phyloP scores from a whole-genome alignment of 2,888 invertebrate species.

The Brachypterus glaber region DNA sequence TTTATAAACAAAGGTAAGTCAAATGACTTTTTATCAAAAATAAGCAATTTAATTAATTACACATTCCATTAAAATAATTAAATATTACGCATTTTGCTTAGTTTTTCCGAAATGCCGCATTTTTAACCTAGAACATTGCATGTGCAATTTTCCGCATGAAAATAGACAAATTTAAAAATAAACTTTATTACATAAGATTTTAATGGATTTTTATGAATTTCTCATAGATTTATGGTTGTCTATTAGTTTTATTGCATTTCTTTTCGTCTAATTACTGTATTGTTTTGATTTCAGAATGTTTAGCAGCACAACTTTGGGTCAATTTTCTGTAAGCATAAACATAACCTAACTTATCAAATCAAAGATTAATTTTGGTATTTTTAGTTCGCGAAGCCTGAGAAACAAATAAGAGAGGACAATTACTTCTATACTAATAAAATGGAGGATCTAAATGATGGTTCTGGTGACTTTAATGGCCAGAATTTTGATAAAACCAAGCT shows the following conservation, averaged over 20 bases:
- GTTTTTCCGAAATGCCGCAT: too few relatives aligned
- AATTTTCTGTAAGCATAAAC: slow-evolving; percentile 1
- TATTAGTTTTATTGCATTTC: neutral
- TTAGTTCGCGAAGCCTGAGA: neutral
- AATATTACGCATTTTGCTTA: too few relatives aligned
- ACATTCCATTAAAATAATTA: too few relatives aligned
- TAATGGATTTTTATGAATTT: neutral
- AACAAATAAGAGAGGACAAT: neutral
- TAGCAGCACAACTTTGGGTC: neutral
- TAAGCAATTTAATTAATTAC: too few relatives aligned
- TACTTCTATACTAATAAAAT: neutral
- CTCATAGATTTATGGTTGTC: neutral
- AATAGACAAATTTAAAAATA: too few relatives aligned
- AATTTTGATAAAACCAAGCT: slow-evolving; percentile 59
- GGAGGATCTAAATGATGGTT: slow-evolving; percentile 26
- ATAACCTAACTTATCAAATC: neutral
- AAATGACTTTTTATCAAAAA: too few relatives aligned
- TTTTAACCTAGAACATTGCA: too few relatives aligned
- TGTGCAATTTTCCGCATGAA: too few relatives aligned
- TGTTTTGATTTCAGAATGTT: slow-evolving; percentile 1
- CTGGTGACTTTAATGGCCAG: slow-evolving; percentile 30
- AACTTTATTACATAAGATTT: too few relatives aligned
- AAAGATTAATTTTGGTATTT: too few relatives aligned
- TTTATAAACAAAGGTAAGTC: too few relatives aligned
- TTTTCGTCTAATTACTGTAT: neutral